phyloP scores from a whole-genome alignment of 2,888 invertebrate genomes.

The Ernsta delagoae region DNA sequence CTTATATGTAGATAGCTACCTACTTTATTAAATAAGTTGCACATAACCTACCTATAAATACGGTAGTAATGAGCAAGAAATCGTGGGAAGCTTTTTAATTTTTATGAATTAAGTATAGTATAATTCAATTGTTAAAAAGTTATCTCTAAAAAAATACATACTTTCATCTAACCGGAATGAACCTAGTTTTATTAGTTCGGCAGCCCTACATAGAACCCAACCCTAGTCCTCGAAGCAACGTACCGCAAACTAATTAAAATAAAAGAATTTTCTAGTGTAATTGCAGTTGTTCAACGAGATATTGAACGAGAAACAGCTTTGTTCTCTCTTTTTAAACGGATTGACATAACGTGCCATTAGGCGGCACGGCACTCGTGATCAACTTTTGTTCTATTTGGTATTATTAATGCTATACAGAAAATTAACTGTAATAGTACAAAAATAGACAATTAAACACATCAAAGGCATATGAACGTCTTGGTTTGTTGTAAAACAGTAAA shows the following conservation, averaged over 20 bases:
- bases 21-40: too few relatives aligned
- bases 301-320: slow-evolving; percentile 34
- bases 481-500: too few relatives aligned
- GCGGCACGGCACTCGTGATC: slow-evolving; percentile 23
- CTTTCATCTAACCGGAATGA: too few relatives aligned
- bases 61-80: too few relatives aligned
- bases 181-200: neutral
- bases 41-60: too few relatives aligned
- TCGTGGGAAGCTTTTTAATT: too few relatives aligned
- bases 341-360: slow-evolving; percentile 33
- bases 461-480: slow-evolving; percentile 12
- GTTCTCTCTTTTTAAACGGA: slow-evolving; percentile 33
- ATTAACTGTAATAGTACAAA: slow-evolving; percentile 21
- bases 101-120: too few relatives aligned
- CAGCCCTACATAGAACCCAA: slow-evolving; percentile 28
- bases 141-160: too few relatives aligned
- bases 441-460: slow-evolving; percentile 30
- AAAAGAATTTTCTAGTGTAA: slow-evolving; percentile 36
- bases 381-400: slow-evolving; percentile 33
- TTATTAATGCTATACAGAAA: slow-evolving; percentile 12
- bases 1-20: too few relatives aligned
- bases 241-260: slow-evolving; percentile 36
- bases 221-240: slow-evolving; percentile 34
- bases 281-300: slow-evolving; percentile 34
- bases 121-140: too few relatives aligned